Percentiles rank a stretch among this genome's conserved stretches.
Evolutionary conservation across 2,113 vertebrate species (phyloP).

Genomic region (Condylura cristata): DNA sequence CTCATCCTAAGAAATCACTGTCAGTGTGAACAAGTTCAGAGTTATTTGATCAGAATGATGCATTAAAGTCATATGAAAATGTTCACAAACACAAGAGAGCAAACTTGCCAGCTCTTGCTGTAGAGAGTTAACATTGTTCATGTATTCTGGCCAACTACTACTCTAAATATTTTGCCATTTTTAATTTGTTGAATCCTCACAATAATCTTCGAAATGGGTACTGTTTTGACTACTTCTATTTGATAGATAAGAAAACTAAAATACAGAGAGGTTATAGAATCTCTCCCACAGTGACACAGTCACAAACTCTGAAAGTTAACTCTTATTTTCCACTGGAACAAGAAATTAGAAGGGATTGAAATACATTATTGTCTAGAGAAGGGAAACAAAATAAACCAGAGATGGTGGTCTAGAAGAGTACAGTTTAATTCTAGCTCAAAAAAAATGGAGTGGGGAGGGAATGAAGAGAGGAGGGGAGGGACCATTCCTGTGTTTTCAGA

Average conservation of each 20-base stretch:
- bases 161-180: background rate
- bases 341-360: background rate
- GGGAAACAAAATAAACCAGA: background rate
- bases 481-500: background rate
- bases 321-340: background rate
- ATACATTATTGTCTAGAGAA: background rate
- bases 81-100: background rate
- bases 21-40: background rate
- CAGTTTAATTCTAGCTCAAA: background rate
- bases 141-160: background rate
- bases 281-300: background rate
- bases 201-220: background rate
- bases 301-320: background rate
- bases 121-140: background rate
- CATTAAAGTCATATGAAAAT: background rate
- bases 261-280: background rate
- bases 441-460: background rate
- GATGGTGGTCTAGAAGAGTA: background rate
- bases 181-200: background rate
- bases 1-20: background rate
- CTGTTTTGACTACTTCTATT: background rate
- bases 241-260: background rate
- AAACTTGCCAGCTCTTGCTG: background rate
- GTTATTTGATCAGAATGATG: background rate
- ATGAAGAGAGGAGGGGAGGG: fast-evolving